Percentiles rank a stretch among this genome's conserved stretches.
phyloP scores from a whole-genome alignment of 2,113 vertebrate genomes.

The Carassius auratus region DNA sequence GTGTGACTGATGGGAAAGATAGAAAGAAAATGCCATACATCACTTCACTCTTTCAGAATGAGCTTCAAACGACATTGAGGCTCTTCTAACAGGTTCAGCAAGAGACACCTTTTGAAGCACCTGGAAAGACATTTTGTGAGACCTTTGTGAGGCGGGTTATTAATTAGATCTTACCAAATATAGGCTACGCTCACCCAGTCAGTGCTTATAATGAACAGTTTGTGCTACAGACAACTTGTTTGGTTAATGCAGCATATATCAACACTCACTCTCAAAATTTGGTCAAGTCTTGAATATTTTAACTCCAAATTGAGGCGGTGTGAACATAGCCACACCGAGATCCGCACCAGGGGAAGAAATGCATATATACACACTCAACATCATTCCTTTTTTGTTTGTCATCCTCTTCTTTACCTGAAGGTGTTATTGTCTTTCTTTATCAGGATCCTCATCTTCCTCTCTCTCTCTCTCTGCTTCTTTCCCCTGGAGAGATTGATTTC shows the following conservation, averaged over 20 bases:
- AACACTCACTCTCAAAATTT: not conserved
- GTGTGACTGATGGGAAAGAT: constrained; percentile 31
- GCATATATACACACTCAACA: not conserved
- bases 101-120: constrained; percentile 68
- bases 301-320: no score
- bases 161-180: constrained; percentile 8
- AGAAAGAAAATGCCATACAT: constrained; percentile 45
- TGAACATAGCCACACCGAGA: no score
- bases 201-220: not conserved
- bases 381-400: not conserved
- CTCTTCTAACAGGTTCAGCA: constrained; percentile 58
- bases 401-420: not conserved
- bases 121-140: constrained; percentile 36
- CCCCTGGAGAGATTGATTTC: constrained; percentile 69
- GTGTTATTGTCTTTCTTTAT: constrained; percentile 45
- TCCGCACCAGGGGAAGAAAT: not conserved
- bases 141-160: not conserved
- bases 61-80: constrained; percentile 68
- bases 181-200: not conserved
- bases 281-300: not conserved
- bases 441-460: constrained; percentile 21
- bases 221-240: not conserved
- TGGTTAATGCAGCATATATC: not conserved
- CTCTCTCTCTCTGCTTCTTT: constrained; percentile 20
- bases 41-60: constrained; percentile 52